Conservation (phyloP, 2,888 invertebrate genomes). For the Frankliniella fusca region DNA sequence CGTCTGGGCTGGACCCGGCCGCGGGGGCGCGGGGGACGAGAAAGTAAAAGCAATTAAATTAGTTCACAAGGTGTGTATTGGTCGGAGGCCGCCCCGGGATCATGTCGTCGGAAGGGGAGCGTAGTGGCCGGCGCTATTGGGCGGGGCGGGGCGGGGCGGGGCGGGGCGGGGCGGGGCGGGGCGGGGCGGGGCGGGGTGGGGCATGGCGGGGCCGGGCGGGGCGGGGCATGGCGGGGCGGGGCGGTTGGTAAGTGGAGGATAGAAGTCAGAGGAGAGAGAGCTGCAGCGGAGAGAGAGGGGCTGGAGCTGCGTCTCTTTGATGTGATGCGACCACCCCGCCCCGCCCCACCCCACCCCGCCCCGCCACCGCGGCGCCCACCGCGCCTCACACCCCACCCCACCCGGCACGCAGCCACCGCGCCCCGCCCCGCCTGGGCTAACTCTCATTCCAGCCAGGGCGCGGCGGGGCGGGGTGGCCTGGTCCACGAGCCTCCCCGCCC, state of each 20-base stretch:
- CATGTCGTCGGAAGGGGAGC: not conserved
- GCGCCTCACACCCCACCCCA: not conserved
- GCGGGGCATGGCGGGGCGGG: not conserved
- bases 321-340: not conserved
- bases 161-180: no score
- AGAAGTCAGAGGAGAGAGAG: not conserved
- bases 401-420: no score
- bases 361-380: not conserved
- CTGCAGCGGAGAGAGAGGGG: not conserved
- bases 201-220: not conserved
- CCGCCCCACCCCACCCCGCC: not conserved
- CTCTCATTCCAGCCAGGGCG: not conserved
- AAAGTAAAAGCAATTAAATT: slow-evolving; percentile 27
- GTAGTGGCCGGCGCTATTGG: not conserved
- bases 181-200: not conserved
- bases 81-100: not conserved
- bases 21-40: no score
- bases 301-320: not conserved
- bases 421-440: not conserved
- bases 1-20: not conserved
- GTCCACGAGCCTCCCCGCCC: no score
- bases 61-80: slow-evolving; percentile 11
- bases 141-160: no score
- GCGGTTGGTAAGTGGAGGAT: not conserved
- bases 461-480: no score